Evolutionary conservation across 2,797 vertebrate genomes (phyloP).

Genomic region (Carduelis carduelis): DNA sequence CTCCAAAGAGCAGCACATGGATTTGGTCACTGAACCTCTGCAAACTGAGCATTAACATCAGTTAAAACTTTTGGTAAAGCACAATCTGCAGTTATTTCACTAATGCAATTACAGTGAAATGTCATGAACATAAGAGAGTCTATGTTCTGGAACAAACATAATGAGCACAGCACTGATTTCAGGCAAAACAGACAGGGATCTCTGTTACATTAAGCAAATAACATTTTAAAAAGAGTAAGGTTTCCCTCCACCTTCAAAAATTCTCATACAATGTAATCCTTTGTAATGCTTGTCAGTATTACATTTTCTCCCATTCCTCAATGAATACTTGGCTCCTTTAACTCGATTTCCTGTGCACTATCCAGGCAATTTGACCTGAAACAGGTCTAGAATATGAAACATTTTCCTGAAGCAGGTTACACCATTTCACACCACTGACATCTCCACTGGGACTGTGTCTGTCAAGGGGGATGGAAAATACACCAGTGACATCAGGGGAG

Average conservation of each 20-base stretch:
- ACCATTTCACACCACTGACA: background rate
- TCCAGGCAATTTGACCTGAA: background rate
- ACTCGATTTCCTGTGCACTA: background rate
- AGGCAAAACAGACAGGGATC: background rate
- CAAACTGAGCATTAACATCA: background rate
- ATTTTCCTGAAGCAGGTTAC: background rate
- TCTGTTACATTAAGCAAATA: slow-evolving; percentile 1
- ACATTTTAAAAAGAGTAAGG: background rate
- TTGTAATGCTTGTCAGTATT: background rate
- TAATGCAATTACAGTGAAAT: background rate
- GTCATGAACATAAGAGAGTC: background rate
- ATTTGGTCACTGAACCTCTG: background rate
- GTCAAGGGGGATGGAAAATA: background rate
- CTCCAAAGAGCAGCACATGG: background rate
- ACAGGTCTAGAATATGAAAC: background rate
- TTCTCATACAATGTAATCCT: slow-evolving; percentile 27
- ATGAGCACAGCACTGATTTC: background rate
- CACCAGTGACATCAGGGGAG: background rate
- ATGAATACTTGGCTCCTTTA: background rate
- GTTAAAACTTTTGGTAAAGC: background rate
- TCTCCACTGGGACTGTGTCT: background rate
- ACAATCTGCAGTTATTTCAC: background rate
- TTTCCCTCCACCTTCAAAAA: background rate
- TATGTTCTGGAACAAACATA: background rate
- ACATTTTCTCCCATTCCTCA: background rate